Base-by-base conservation (phyloP, 2,113 vertebrate species). In the Alectura lathami region DNA sequence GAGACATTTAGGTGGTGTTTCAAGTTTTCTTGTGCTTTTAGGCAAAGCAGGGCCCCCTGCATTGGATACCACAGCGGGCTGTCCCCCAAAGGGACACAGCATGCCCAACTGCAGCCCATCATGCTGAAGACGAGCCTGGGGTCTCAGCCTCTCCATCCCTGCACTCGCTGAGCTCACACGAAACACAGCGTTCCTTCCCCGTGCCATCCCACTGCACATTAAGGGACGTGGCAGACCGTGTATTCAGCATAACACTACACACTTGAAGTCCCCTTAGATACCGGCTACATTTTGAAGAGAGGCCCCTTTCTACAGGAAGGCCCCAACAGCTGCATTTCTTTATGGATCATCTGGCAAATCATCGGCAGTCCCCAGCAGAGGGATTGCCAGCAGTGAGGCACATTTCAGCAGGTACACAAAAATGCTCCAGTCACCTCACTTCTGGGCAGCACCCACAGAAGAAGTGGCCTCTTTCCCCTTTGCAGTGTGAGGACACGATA, bases 101-200 rank as follows among this genome's bases (percentile, higher is more conserved):
- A 1, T 17, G 4, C 26, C 51, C 1, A 0, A 11, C 17, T 0
- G 0, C 8, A 6, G 42, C 36, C 21, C 2, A 0, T 30, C 50
- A n/a, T 14, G 2, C 32, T 11, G 26, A n/a, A 56, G 3, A 32
- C 18, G 12, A 47, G 36, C 27, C 21, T 0, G 0, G 8, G 6
- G 1, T 1, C 34, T 42, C 32, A 42, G 43, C 17, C 70, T 36
- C 81, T 8, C 29, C 50, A 29, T 15, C 15, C 26, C 50, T 16
- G n/a, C n/a, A n/a, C n/a, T n/a, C n/a, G 26, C 50, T 53, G 50
- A 53, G 50, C 50, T 53, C 50, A 15, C 50, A 53, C 14, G 29
- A 53, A 27, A 53, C 26, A 53, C 7, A 8, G 9, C 16, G 26
- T 15, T 53, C 50, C 50, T 26, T 53, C 50, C 50, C 24, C 24